Conservation (phyloP, 2,797 vertebrate genomes). For the Fratercula arctica region DNA sequence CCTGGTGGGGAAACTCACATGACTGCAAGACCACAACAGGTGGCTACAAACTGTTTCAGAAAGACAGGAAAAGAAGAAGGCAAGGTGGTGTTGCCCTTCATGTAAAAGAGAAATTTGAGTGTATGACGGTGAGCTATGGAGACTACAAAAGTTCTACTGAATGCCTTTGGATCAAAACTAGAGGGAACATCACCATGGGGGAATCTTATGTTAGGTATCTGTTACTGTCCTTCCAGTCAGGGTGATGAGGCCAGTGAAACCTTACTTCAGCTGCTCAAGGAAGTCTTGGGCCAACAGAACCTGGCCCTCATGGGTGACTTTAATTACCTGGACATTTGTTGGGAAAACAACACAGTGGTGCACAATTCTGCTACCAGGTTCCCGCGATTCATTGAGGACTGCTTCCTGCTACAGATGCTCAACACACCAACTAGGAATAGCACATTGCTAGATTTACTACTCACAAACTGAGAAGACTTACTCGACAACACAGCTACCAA, state of each 20-base stretch:
- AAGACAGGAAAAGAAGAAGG: neutral
- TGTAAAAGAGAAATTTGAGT: neutral
- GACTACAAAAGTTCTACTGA: neutral
- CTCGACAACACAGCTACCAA: neutral
- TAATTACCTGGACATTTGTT: neutral
- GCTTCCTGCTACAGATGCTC: neutral
- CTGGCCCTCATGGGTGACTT: neutral
- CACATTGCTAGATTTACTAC: neutral
- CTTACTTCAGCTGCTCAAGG: neutral
- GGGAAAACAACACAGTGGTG: accelerated
- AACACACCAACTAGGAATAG: neutral
- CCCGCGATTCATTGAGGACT: neutral
- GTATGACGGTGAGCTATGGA: neutral
- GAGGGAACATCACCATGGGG: neutral
- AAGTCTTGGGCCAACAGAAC: neutral
- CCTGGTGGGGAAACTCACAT: neutral
- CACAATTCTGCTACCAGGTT: neutral
- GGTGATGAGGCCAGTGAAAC: neutral
- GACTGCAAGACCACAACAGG: neutral
- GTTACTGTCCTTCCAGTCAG: neutral
- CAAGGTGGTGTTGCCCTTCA: neutral
- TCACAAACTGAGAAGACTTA: neutral
- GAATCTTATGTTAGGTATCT: neutral
- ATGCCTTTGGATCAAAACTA: neutral
- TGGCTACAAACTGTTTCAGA: neutral